Base-by-base conservation (phyloP, 2,797 vertebrate species). In the Rachycentron canadum region DNA sequence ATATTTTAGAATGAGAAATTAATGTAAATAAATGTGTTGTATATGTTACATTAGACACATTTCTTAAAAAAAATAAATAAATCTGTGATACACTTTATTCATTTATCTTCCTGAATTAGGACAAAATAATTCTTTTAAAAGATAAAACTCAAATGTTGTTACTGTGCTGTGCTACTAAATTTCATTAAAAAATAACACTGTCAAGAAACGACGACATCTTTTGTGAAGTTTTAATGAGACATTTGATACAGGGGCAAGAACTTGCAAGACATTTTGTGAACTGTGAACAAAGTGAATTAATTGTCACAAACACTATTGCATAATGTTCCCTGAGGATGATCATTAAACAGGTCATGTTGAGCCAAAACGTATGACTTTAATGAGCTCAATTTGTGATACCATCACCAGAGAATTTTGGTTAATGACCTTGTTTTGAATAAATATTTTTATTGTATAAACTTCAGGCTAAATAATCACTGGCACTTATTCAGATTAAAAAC, bases 401-500 rank as follows among this genome's bases (percentile, higher is more conserved):
- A 52, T 65, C 76, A 64, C 58, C 23, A 32, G 73, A 79, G 50
- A 70, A 2, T 41, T 36, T 32, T 32, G 11, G 47, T 52, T 69
- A 65, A 75, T 69, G 63, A 55, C 19, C 45, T 68, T 16, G 21
- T 28, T n/a, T 52, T 38, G 25, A 32, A 64, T 34, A 72, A 77
- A 58, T 57, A 72, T 62, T 36, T 57, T 74, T 53, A 74, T 45
- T 63, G 25, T 73, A 23, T 43, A 52, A 50, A 57, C 10, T 4
- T 73, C 41, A 55, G 9, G 19, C 41, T 69, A 76, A 79, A 82
- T 73, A 55, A 9, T 60, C 61, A 62, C 16, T 61, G 57, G 59
- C 9, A 16, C 40, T 16, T 50, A n/a, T 69, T 60, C 65, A 8
- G 5, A 47, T 36, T 34, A 43, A 40, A 69, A 40, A 56, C 26